Conservation (phyloP, 1,140 invertebrate species). For the Gonatopus flavifemur region DNA sequence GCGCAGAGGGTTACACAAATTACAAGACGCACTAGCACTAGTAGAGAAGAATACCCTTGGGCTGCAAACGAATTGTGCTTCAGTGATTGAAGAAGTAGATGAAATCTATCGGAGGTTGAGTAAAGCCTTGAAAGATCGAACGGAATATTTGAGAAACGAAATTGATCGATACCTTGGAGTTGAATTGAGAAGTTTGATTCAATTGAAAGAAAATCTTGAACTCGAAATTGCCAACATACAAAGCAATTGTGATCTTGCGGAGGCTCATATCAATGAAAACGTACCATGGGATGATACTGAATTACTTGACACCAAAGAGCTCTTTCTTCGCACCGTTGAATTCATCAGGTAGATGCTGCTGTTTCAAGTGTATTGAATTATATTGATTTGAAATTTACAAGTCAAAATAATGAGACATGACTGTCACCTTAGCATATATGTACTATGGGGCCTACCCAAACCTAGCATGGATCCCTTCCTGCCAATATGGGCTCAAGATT, state of each 20-base stretch:
- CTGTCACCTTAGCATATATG: too few species aligned
- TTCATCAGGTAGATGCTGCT: slow-evolving; percentile 82
- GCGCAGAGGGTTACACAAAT: slow-evolving; percentile 78
- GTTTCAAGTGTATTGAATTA: too few species aligned
- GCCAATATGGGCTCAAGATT: too few species aligned
- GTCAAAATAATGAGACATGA: too few species aligned
- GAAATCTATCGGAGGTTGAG: slow-evolving; percentile 86
- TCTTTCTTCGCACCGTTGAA: slow-evolving; percentile 90
- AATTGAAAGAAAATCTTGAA: slow-evolving; percentile 90
- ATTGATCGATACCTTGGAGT: slow-evolving; percentile 83
- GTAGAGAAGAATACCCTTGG: slow-evolving; percentile 84
- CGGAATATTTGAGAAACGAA: slow-evolving; percentile 84
- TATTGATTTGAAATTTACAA: too few species aligned
- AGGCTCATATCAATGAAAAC: slow-evolving; percentile 87
- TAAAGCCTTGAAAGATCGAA: slow-evolving; percentile 90
- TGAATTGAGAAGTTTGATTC: slow-evolving; percentile 79
- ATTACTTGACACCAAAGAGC: slow-evolving; percentile 90
- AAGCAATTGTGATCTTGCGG: slow-evolving; percentile 95
- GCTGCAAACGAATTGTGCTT: slow-evolving; percentile 81
- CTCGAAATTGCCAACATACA: slow-evolving; percentile 90
- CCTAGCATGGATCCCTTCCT: too few species aligned
- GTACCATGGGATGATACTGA: slow-evolving; percentile 86
- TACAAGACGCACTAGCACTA: slow-evolving; percentile 80
- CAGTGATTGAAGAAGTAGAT: slow-evolving; percentile 88
- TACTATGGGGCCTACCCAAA: too few species aligned